Conservation (phyloP, 1,140 invertebrate genomes). For the Achatina immaculata region DNA sequence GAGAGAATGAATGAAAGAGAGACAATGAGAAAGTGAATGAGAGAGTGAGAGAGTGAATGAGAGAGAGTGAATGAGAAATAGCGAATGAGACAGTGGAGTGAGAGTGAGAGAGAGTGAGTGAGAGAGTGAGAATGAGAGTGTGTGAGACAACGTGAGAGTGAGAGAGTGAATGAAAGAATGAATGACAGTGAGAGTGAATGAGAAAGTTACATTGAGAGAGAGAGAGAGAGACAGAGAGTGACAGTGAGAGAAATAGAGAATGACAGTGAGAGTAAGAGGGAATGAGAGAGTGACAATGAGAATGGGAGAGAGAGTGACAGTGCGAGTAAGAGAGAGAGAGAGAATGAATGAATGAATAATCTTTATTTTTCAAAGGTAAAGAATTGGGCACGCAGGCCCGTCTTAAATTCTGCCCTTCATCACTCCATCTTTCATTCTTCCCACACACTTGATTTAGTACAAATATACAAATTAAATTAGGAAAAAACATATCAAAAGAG, state of each 20-base stretch:
- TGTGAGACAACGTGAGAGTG: background rate
- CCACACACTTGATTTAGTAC: no score
- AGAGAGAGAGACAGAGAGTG: background rate
- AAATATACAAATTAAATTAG: background rate
- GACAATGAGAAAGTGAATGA: no score
- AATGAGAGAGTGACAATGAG: constrained; percentile 9
- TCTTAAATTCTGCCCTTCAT: no score
- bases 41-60: no score
- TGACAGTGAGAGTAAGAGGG: constrained; percentile 24
- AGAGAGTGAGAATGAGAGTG: background rate
- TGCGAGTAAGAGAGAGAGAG: background rate
- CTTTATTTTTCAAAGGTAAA: no score
- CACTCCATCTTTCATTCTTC: no score
- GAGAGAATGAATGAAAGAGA: background rate
- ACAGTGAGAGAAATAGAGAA: constrained; percentile 10
- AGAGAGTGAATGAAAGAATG: background rate
- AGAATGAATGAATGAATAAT: background rate
- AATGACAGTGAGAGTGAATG: background rate
- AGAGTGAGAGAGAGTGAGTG: background rate
- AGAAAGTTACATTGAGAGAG: background rate
- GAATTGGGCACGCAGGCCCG: no score
- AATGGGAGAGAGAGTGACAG: background rate
- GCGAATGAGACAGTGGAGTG: background rate
- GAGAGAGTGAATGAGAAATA: background rate
- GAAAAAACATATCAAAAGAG: background rate